Evolutionary conservation across 2,888 invertebrate genomes (phyloP).

Genomic region (Gnatocerus cornutus): DNA sequence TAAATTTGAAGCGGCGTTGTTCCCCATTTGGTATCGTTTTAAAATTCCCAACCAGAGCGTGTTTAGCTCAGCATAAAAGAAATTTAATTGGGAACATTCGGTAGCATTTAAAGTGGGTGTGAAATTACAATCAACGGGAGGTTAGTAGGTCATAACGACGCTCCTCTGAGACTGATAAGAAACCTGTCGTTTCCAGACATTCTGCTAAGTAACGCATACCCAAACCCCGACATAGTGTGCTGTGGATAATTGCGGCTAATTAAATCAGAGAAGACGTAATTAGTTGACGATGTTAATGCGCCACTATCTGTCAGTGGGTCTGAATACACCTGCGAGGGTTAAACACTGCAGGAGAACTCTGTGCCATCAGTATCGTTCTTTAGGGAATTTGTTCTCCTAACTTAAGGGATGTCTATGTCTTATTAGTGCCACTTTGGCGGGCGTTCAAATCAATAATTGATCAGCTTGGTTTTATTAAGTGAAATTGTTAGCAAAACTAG

Average conservation of each 20-base stretch:
- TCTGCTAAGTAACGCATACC: slow-evolving; percentile 52
- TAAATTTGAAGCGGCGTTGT: slow-evolving; percentile 18
- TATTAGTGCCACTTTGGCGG: slow-evolving; percentile 33
- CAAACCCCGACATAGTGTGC: slow-evolving; percentile 52
- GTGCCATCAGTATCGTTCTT: slow-evolving; percentile 35
- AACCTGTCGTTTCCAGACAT: slow-evolving; percentile 54
- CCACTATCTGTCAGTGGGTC: slow-evolving; percentile 58
- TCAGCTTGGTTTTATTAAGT: slow-evolving; percentile 13
- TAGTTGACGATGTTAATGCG: slow-evolving; percentile 60
- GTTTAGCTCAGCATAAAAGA: slow-evolving; percentile 39
- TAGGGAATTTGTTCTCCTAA: slow-evolving; percentile 22
- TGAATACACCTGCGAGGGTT: slow-evolving; percentile 58
- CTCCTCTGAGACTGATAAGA: slow-evolving; percentile 50
- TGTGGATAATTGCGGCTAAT: slow-evolving; percentile 61
- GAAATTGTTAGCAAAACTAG: slow-evolving; percentile 8
- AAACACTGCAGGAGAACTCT: slow-evolving; percentile 49
- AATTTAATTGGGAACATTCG: slow-evolving; percentile 40
- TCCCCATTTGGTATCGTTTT: slow-evolving; percentile 22
- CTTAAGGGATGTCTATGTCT: slow-evolving; percentile 24
- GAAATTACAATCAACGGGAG: slow-evolving; percentile 46
- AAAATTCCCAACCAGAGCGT: slow-evolving; percentile 30
- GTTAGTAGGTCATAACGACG: slow-evolving; percentile 49
- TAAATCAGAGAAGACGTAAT: slow-evolving; percentile 61
- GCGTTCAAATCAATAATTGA: slow-evolving; percentile 31
- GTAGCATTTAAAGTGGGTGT: slow-evolving; percentile 41